Conservation (phyloP, 2,888 invertebrate genomes). For the Itoplectis maculator region DNA sequence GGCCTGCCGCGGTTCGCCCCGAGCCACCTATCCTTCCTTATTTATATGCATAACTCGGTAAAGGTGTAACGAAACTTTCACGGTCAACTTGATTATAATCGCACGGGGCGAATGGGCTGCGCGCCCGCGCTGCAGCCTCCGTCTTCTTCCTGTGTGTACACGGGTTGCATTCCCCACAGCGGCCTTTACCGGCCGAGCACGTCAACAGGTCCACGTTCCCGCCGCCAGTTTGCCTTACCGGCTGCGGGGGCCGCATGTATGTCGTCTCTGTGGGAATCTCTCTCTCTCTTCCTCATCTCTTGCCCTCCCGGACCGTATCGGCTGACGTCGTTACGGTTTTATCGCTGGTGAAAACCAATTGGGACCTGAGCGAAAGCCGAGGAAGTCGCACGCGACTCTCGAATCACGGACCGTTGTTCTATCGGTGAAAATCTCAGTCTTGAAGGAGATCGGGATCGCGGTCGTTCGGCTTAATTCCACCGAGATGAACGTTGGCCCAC, state of each 20-base stretch:
- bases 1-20: constrained; percentile 72
- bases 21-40: constrained; percentile 76
- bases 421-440: constrained; percentile 11
- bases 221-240: constrained; percentile 10
- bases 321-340: constrained; percentile 29
- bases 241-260: neutral
- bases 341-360: constrained; percentile 26
- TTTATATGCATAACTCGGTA: constrained; percentile 83
- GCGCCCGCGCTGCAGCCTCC: constrained; percentile 8
- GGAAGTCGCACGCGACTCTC: neutral
- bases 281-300: too few species aligned
- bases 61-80: constrained; percentile 83
- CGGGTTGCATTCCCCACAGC: constrained; percentile 17
- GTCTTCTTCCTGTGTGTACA: constrained; percentile 27
- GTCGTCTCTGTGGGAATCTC: constrained; percentile 1
- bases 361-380: constrained; percentile 10
- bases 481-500: constrained; percentile 16
- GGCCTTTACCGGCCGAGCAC: neutral
- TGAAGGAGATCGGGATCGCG: constrained; percentile 24
- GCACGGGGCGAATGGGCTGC: constrained; percentile 48
- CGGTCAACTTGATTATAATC: constrained; percentile 75
- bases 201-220: neutral
- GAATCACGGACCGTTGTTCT: neutral
- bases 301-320: too few species aligned
- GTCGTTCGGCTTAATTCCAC: constrained; percentile 22